Evolutionary conservation across 2,888 invertebrate genomes (phyloP).

Genomic region (Rhamphomyia laevipes): DNA sequence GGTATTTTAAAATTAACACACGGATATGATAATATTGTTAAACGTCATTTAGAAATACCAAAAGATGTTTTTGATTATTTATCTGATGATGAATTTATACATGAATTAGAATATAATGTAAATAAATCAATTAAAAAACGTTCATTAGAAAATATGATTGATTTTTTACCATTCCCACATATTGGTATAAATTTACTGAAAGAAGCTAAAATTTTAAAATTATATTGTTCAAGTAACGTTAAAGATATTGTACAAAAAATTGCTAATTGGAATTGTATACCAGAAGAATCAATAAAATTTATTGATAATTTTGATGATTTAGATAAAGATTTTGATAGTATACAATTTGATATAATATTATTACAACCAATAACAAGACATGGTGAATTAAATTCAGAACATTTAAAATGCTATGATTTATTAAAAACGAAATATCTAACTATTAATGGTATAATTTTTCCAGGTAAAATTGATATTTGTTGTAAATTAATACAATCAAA

Average conservation of each 20-base stretch:
- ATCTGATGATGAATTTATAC: conserved; percentile 13
- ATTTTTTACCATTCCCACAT: conserved; percentile 13
- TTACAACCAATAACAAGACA: conserved; percentile 11
- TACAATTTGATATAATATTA: conserved; percentile 13
- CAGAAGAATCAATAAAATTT: conserved; percentile 7
- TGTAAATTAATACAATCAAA: conserved; percentile 11
- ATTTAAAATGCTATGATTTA: conserved; percentile 10
- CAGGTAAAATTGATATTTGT: conserved; percentile 10
- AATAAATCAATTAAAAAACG: conserved; percentile 6
- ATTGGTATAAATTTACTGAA: conserved; percentile 14
- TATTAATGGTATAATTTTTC: conserved; percentile 10
- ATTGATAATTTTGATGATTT: conserved; percentile 10
- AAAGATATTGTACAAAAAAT: conserved; percentile 8
- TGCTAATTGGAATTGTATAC: conserved; percentile 11
- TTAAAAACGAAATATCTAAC: conserved; percentile 5
- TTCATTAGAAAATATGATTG: conserved; percentile 4
- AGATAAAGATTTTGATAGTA: not conserved
- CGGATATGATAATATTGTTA: conserved; percentile 3
- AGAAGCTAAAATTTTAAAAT: conserved; percentile 10
- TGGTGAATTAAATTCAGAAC: conserved; percentile 10
- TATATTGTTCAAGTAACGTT: conserved; percentile 10
- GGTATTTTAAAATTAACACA: conserved; percentile 11
- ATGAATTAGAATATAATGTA: conserved; percentile 13
- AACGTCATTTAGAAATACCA: conserved; percentile 6
- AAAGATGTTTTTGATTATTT: conserved; percentile 11